Evolutionary conservation across 2,113 vertebrate genomes (phyloP).

Genomic region (Gymnogyps californianus): DNA sequence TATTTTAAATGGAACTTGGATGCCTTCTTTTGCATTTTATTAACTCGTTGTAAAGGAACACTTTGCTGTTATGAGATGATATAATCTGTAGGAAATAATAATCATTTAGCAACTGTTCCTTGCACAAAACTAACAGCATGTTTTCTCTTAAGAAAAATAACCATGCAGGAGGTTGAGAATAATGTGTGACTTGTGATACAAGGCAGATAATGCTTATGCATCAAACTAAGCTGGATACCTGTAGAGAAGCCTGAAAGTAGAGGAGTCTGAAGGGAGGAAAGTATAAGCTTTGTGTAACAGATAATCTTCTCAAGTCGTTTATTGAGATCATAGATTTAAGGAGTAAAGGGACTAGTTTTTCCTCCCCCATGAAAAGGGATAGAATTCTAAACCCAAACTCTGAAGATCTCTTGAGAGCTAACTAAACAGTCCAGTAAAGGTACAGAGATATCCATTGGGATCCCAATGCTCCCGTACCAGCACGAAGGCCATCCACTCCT

Average conservation of each 20-base stretch:
- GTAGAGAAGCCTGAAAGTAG: not conserved
- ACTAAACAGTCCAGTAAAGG: not conserved
- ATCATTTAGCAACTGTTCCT: conserved; percentile 10
- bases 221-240: not conserved
- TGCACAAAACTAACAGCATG: not conserved
- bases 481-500: rapidly evolving
- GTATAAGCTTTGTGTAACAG: not conserved
- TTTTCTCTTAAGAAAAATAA: conserved; percentile 12
- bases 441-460: not conserved
- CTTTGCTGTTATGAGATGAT: not conserved
- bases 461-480: rapidly evolving
- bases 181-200: not conserved
- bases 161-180: not conserved
- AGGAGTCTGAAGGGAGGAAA: not conserved
- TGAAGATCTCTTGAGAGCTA: not conserved
- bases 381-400: not conserved
- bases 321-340: not conserved
- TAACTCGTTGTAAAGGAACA: not conserved
- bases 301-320: not conserved
- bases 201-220: not conserved
- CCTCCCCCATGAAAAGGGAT: not conserved
- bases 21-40: conserved; percentile 10
- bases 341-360: not conserved
- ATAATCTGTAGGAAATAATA: conserved; percentile 23
- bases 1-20: conserved; percentile 1